Percentiles rank a stretch among this genome's conserved stretches.
Conservation (phyloP, 2,888 invertebrate species). For the Serripes groenlandicus region DNA sequence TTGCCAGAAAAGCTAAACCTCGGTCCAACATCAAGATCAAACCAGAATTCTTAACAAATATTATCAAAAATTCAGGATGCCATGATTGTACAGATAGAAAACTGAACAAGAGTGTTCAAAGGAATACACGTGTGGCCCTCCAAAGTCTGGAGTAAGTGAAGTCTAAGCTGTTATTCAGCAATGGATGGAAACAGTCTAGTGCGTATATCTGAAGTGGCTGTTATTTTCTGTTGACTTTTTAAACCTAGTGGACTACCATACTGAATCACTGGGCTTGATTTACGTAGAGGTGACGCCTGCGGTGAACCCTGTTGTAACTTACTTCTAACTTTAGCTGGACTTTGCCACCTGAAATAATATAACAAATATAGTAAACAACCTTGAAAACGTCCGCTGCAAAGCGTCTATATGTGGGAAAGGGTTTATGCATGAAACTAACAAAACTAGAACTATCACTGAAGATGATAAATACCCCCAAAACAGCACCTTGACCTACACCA, state of each 20-base stretch:
- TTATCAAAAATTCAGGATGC: too few relatives aligned
- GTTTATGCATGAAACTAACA: too few relatives aligned
- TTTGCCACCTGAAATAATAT: constrained; percentile 75
- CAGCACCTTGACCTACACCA: too few relatives aligned
- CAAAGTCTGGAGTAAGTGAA: not conserved
- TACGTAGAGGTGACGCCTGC: constrained; percentile 46
- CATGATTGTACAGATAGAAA: too few relatives aligned
- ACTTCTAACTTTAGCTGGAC: constrained; percentile 72
- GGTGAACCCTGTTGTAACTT: constrained; percentile 63
- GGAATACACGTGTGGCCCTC: not conserved
- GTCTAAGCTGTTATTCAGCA: constrained; percentile 14
- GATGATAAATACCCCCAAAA: too few relatives aligned
- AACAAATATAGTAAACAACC: not conserved
- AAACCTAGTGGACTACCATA: constrained; percentile 64
- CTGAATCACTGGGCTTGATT: constrained; percentile 61
- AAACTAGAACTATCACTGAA: too few relatives aligned
- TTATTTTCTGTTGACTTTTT: not conserved
- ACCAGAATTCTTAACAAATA: too few relatives aligned
- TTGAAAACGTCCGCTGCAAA: too few relatives aligned
- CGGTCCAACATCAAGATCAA: too few relatives aligned
- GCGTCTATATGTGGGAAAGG: too few relatives aligned
- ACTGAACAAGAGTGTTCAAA: too few relatives aligned
- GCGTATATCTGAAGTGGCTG: constrained; percentile 18
- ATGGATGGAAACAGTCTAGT: constrained; percentile 32
- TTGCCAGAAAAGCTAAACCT: too few relatives aligned